These are phyloP conservation scores for Protobothrops mucrosquamatus DNA, from an alignment of 2,113 vertebrate species.

Conservation along the genomic window DNA sequence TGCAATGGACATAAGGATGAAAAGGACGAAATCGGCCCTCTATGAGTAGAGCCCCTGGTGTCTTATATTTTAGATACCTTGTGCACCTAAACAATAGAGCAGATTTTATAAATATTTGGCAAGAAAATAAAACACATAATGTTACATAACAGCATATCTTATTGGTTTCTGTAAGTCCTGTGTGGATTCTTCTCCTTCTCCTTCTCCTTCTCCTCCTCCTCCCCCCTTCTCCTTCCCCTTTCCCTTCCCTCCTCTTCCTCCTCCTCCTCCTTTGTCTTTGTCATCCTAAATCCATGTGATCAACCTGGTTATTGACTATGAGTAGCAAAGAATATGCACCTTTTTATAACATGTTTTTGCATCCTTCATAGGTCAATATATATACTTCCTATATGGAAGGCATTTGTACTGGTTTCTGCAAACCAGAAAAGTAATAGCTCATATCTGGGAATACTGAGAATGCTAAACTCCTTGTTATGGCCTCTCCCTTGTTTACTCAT, in stretches of 20 bases:
- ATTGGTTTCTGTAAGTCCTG: not conserved
- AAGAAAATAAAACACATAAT: constrained; percentile 66
- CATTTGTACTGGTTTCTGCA: not conserved
- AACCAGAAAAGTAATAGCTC: not conserved
- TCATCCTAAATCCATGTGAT: not conserved
- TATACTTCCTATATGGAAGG: not conserved
- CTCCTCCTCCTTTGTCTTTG: accelerated
- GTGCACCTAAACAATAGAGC: constrained; percentile 56
- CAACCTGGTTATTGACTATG: not conserved
- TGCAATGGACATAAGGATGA: constrained; percentile 60
- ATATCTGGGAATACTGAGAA: not conserved
- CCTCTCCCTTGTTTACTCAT: not conserved
- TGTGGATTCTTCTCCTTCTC: not conserved
- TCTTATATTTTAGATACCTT: constrained; percentile 70
- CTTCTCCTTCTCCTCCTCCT: too few species aligned
- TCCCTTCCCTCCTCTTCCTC: too few species aligned
- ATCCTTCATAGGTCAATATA: not conserved
- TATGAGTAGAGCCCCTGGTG: constrained; percentile 52
- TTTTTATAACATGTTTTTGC: not conserved
- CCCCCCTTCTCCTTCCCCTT: too few species aligned
- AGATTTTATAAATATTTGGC: constrained; percentile 71
- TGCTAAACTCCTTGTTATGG: not conserved
- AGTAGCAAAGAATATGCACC: not conserved
- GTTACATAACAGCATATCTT: constrained; percentile 15
- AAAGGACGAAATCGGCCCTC: constrained; percentile 52